These are phyloP conservation scores for Operophtera brumata DNA, from an alignment of 2,888 invertebrate genomes.

Conservation along the genomic window DNA sequence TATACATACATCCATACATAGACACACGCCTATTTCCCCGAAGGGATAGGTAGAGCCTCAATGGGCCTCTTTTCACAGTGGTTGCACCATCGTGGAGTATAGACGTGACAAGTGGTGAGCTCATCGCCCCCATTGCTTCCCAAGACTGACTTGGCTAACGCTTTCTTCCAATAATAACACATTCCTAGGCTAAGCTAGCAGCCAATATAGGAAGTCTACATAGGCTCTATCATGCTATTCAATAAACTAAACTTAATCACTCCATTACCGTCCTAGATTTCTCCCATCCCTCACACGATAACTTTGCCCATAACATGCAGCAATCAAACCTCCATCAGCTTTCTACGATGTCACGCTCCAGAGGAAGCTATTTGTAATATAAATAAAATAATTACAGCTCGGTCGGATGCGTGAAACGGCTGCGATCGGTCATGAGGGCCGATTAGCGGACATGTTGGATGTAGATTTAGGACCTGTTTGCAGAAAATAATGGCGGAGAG, in stretches of 20 bases:
- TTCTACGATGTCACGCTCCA: slow-evolving; percentile 51
- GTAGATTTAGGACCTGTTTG: not conserved
- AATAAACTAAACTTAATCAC: slow-evolving; percentile 5
- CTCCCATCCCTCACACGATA: slow-evolving; percentile 9
- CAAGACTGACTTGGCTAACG: no score
- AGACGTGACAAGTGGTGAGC: no score
- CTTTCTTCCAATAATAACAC: no score
- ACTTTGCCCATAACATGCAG: slow-evolving; percentile 10
- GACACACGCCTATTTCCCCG: no score
- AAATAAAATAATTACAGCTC: slow-evolving; percentile 70
- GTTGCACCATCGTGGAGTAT: no score
- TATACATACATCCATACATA: no score
- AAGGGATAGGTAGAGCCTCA: no score
- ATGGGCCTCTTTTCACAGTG: no score
- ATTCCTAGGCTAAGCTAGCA: no score
- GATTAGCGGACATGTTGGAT: slow-evolving; percentile 22
- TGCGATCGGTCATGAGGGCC: slow-evolving; percentile 26
- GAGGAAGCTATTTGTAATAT: slow-evolving; percentile 69
- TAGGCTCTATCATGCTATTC: not conserved
- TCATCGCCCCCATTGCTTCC: no score
- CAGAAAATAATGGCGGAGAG: not conserved
- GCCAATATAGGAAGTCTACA: not conserved
- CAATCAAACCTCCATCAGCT: slow-evolving; percentile 23
- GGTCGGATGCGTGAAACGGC: slow-evolving; percentile 51
- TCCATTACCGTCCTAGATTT: slow-evolving; percentile 9